Evolutionary conservation across 2,113 vertebrate species (phyloP).

Genomic region (Colossoma macropomum): DNA sequence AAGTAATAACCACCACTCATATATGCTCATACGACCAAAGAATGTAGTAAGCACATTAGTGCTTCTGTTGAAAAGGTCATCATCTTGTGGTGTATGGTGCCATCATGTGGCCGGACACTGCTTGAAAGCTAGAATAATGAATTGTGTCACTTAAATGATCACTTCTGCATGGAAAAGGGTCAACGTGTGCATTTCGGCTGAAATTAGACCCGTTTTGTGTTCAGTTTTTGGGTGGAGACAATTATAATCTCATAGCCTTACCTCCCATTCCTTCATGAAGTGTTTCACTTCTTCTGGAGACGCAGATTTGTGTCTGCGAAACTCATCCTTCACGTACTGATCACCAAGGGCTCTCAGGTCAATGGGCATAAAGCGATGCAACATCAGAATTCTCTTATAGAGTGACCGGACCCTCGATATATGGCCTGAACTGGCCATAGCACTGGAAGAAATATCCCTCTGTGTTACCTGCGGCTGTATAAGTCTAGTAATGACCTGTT

Average conservation of each 20-base stretch:
- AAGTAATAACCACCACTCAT: no score
- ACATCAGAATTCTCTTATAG: conserved; percentile 83
- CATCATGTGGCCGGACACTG: conserved; percentile 1
- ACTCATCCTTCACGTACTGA: conserved; percentile 91
- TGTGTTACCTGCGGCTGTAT: not conserved
- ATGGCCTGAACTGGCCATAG: conserved; percentile 70
- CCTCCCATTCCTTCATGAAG: conserved; percentile 92
- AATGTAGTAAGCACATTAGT: no score
- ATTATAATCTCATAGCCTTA: conserved; percentile 60
- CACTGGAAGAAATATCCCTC: not conserved
- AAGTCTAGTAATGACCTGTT: not conserved
- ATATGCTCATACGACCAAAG: not conserved
- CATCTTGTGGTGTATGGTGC: conserved; percentile 3
- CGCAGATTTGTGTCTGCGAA: conserved; percentile 81
- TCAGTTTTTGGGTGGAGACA: not conserved
- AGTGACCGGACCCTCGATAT: conserved; percentile 73
- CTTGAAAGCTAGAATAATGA: not conserved
- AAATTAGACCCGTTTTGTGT: not conserved
- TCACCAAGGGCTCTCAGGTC: conserved; percentile 85
- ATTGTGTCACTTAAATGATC: no score
- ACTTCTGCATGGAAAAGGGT: no score
- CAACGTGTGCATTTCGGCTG: not conserved
- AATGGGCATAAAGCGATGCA: conserved; percentile 85
- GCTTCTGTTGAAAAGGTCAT: not conserved
- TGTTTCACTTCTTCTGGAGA: conserved; percentile 71